Conservation (phyloP, 2,797 vertebrate species). For the Notolabrus celidotus region DNA sequence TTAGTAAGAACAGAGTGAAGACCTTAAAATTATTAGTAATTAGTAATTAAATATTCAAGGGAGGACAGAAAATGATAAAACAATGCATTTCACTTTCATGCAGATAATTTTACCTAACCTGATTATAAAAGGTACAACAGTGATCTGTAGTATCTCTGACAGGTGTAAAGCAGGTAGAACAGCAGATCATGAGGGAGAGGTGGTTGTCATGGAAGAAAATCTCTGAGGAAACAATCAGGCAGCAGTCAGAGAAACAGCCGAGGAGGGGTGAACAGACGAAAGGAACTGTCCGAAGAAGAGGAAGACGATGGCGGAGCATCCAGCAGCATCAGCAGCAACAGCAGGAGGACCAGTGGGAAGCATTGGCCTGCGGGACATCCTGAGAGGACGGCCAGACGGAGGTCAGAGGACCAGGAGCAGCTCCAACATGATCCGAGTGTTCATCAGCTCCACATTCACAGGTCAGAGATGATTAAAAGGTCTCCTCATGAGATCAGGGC, state of each 20-base stretch:
- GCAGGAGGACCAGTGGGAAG: constrained; percentile 32
- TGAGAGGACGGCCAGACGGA: constrained; percentile 71
- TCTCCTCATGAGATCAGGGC: no score
- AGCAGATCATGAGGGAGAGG: constrained; percentile 24
- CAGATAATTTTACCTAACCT: neutral
- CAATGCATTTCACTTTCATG: neutral
- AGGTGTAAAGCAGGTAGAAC: neutral
- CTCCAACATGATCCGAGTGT: constrained; percentile 82
- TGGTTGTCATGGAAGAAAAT: constrained; percentile 52
- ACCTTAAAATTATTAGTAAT: no score
- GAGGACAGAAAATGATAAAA: neutral
- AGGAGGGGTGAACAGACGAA: constrained; percentile 2
- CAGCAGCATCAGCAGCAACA: constrained; percentile 13
- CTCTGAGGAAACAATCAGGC: constrained; percentile 36
- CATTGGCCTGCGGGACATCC: constrained; percentile 59
- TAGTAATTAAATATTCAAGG: no score
- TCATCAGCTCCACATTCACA: constrained; percentile 86
- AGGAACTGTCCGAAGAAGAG: constrained; percentile 8
- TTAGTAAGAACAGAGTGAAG: no score
- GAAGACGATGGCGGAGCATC: constrained; percentile 30
- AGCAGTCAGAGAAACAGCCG: constrained; percentile 6
- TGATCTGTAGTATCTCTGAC: neutral
- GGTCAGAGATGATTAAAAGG: constrained; percentile 84
- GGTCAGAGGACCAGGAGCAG: constrained; percentile 40
- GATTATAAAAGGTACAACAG: neutral